Base-by-base conservation (phyloP, 2,113 vertebrate species). In the Callionymus lyra region DNA sequence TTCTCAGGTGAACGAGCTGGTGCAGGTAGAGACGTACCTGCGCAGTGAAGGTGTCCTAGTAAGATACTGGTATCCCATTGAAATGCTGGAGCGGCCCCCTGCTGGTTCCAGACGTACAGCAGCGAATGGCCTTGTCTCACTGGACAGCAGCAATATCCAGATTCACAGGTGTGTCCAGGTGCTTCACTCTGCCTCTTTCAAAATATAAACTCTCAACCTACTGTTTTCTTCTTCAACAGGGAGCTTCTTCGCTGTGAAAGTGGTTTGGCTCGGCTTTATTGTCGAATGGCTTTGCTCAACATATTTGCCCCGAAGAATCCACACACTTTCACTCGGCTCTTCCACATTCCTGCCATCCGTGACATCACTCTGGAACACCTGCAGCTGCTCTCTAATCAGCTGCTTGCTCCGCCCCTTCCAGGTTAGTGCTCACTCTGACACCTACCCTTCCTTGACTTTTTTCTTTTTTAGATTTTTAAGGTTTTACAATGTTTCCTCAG, bases 31-130 rank as follows among this genome's bases (percentile, higher is more conserved):
- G 78, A 97, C 94, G 0, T 98, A 99, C 35, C 82, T 99, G 33
- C 81, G 93, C 12, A 99, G 93, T 40, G 94, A 99, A 70, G 95
- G 95, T 0, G 92, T 97, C 9, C 75, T 99, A 51, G 94, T 98
- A 3, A 83, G 94, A 33, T 99, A 98, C 78, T 99, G 95, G 95
- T 99, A 99, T 17, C 95, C 95, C 5, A 97, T 99, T 32, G 94
- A 98, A 65, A 96, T 94, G 89, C 59, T 99, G 42, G 95, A 98
- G 67, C 86, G 93, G 12, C 93, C 95, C 0, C 94, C 93, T 0
- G 89, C 90, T 4, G 94, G 94, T 3, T 94, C 94, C 45, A 84
- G 95, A 48, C 88, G 95, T 45, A 98, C 91, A 44, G 93, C 94
- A 1, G 91, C 94, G 16, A 97, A 97, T 1, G 94, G 95, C 1